Evolutionary conservation across 2,797 vertebrate species (phyloP), one percentile per base, ranked within the genome.

Genomic region (Rhinatrema bivittatum): DNA sequence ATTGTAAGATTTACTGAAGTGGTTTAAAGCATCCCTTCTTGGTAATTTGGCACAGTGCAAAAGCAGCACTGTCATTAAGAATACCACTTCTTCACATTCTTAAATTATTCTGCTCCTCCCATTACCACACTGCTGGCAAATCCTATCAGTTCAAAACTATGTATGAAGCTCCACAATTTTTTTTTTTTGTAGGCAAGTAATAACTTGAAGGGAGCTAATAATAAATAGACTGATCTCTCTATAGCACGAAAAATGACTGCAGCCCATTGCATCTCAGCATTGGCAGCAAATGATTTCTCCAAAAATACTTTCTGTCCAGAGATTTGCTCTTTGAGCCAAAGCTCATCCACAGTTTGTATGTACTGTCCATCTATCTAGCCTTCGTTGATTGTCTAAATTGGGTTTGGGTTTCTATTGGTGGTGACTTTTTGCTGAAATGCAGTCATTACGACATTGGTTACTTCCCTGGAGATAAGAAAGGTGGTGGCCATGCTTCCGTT

Each of bases 1-100:
- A 63, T 47, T 52, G 57, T 46, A 70, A 68, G 58, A 75, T 79
- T 75, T 77, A 79, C 52, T 57, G 59, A 61, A 64, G 41, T 66
- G 51, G 69, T 71, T 64, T 64, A 68, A 77, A 76, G 69, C 68
- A 65, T 46, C 29, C 19, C 32, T 59, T 72, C 70, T 71, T 68
- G 52, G 53, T 41, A 72, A 68, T 66, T 50, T 73, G 42, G 48
- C 42, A 56, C 26, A 52, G 19, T 34, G 43, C 25, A 58, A 60
- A 63, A 47, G 20, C 48, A 64, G 46, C 41, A 56, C 45, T 72
- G 20, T 54, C 50, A 69, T 74, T 65, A 66, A 61, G 39, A 53
- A 67, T 74, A 66, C 55, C 1, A 10, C 71, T 70, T 54, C 6
- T 54, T 63, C 22, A 38, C 17, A 45, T 60, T 29, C 70, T 53